Conservation (phyloP, 2,888 invertebrate genomes). For the Cabera pusaria region DNA sequence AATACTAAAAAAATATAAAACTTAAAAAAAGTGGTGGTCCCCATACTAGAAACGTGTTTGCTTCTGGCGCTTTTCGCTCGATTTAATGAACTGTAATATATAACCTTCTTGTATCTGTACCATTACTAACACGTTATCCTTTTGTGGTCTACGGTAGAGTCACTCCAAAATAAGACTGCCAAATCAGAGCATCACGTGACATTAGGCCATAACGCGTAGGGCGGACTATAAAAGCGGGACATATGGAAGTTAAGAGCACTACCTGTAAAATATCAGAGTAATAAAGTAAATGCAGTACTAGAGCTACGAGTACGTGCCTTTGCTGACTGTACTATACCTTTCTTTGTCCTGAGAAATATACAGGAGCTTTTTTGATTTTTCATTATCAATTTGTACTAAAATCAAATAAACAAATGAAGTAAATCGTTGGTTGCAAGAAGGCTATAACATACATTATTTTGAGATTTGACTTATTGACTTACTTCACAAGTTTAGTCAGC, state of each 20-base stretch:
- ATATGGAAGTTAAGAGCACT: conserved; percentile 80
- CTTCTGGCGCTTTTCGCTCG: too few relatives aligned
- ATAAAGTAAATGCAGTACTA: conserved; percentile 80
- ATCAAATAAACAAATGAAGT: too few relatives aligned
- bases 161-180: conserved; percentile 33
- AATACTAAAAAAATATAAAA: too few relatives aligned
- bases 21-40: too few relatives aligned
- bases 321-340: conserved; percentile 32
- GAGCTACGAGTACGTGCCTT: conserved; percentile 66
- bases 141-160: conserved; percentile 20
- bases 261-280: conserved; percentile 81
- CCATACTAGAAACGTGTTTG: too few relatives aligned
- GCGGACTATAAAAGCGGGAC: conserved; percentile 75
- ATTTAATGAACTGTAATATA: too few relatives aligned
- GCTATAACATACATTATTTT: too few relatives aligned
- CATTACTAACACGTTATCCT: too few relatives aligned
- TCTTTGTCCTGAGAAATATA: conserved; percentile 41
- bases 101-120: too few relatives aligned
- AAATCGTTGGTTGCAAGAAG: too few relatives aligned
- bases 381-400: too few relatives aligned
- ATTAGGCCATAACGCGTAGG: conserved; percentile 75
- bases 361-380: conserved; percentile 11
- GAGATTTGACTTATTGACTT: conserved; percentile 6
- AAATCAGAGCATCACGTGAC: conserved; percentile 74
- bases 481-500: too few relatives aligned